Evolutionary conservation across 2,113 vertebrate genomes (phyloP).

Genomic region (Chlorocebus sabaeus): DNA sequence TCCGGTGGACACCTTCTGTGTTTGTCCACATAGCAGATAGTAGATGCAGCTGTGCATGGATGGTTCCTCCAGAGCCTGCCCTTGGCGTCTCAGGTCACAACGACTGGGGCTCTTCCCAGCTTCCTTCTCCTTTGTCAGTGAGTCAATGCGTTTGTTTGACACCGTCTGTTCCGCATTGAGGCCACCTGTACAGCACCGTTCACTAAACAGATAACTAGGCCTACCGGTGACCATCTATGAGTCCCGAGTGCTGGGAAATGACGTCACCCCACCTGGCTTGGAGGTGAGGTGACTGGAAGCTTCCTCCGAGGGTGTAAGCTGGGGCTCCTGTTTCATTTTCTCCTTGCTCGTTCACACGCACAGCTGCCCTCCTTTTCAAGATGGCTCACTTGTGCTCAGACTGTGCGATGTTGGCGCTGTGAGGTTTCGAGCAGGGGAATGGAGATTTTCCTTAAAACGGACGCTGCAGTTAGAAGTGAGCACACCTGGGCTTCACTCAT

Average conservation of each 20-base stretch:
- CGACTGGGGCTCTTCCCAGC: accelerated
- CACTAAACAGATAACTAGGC: accelerated
- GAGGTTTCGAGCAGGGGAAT: accelerated
- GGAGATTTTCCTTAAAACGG: accelerated
- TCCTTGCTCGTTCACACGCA: not conserved
- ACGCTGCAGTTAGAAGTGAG: too few species aligned
- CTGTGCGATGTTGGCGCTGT: accelerated
- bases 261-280: accelerated
- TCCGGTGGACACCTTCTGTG: accelerated
- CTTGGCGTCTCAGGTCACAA: accelerated
- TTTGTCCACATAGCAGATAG: accelerated
- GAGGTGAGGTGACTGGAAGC: not conserved
- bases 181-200: accelerated
- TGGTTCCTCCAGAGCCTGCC: not conserved
- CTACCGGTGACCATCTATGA: accelerated
- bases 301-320: accelerated
- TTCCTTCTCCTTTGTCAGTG: not conserved
- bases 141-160: accelerated
- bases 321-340: accelerated
- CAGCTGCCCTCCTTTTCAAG: accelerated
- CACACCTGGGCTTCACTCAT: not conserved
- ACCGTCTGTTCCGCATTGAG: not conserved
- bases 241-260: not conserved
- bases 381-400: accelerated
- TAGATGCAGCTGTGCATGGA: accelerated